Evolutionary conservation across 2,888 invertebrate species (phyloP), one percentile per base, ranked within the genome.

Genomic region (Limnephilus marmoratus): DNA sequence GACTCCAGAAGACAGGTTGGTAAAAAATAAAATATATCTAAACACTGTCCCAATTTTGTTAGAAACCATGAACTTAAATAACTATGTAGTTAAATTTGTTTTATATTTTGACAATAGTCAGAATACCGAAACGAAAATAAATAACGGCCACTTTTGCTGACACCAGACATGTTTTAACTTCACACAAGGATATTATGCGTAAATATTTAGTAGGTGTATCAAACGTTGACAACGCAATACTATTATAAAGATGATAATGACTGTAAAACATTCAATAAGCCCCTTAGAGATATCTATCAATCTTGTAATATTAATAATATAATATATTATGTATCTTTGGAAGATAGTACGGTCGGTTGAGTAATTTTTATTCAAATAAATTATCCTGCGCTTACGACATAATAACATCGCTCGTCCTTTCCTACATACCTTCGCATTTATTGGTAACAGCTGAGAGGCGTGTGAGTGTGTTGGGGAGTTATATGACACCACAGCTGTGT

Each of bases 401-500:
- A 86, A 45, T 41, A 87, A 29, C 18, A 68, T 37, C 29, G 87
- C 31, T 68, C 53, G 87, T 87, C 87, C 87, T 87, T 31, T 68
- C 68, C 68, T 68, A 68, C 68, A 45, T 29, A 45, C 86, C 45
- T 83, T 83, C 37, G 13, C 49, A 86, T 49, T 83, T 15, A 34
- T 29, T 68, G 53, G 87, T 18, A 87, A 87, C 87, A 87, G 87
- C 87, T 87, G 87, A 87, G 68, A 29, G 68, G 87, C 31, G 68
- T 87, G 68, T 34, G 53, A 24, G 49, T 49, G 87, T 87, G 68
- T 29, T 53, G 18, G 87, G 7, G 37, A 18, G 87, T 87, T 87
- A 87, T 87, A 87, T 87, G 53, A 87, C 37, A 68, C 68, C 87
- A 87, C 87, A 87, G 87, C 87, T 87, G 87, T 53, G 85, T n/a